Base-by-base conservation (phyloP, 2,888 invertebrate species). In the Cactoblastis cactorum region DNA sequence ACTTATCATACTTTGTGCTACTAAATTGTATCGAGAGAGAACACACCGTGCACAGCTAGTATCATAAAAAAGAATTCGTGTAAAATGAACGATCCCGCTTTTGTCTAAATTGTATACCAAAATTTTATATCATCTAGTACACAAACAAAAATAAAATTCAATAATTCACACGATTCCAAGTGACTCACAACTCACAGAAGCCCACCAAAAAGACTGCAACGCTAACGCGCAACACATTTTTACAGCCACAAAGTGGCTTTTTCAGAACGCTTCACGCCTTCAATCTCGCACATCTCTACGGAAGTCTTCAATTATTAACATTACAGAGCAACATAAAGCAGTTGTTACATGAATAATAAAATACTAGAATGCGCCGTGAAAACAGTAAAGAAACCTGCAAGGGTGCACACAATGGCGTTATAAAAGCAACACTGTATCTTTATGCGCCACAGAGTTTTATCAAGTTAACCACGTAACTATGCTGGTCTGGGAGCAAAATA, bases 331-430 rank as follows among this genome's bases (percentile, higher is more conserved):
- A 76, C 80, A 72, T 74, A 80, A 82, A 80, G 78, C 77, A 70
- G 79, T 80, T 76, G 77, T 82, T 77, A 75, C 76, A 82, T 85
- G 80, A 85, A 87, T 87, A 87, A 87, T 87, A 86, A 80, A 87
- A 81, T 67, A 67, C 69, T 69, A 73, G 80, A 80, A 86, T 78
- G 80, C 74, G 70, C 79, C 72, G 77, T 80, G 80, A 77, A 82
- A 80, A 82, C 74, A 74, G 77, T 71, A 74, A 82, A 82, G 82
- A 77, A 82, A 79, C 74, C 74, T 73, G 78, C 78, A 76, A 74
- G 75, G 83, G 80, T 65, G 52, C 51, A 47, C 71, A 88, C 88
- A 88, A 88, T 87, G 69, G 83, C 65, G 73, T 70, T 83, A 79
- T 85, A 81, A 85, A 85, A 66, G 85, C 84, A 82, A 86, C 87